These are phyloP conservation scores for Tupaia chinensis DNA, from an alignment of 2,113 vertebrate species.

Conservation along the genomic window DNA sequence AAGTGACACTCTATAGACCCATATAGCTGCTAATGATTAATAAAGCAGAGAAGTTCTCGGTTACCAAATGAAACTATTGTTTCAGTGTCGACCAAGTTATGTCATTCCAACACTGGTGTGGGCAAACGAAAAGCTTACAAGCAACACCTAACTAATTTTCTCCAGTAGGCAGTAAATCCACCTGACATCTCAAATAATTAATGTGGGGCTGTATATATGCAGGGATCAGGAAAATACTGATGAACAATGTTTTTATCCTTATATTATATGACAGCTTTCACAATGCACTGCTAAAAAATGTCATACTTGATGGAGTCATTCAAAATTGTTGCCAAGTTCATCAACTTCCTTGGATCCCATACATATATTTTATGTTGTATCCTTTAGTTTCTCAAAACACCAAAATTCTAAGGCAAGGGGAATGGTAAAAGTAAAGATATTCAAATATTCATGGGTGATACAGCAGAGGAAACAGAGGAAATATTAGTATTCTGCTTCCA, in stretches of 20 bases:
- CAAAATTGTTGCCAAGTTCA: neutral
- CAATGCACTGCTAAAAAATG: neutral
- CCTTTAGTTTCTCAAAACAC: neutral
- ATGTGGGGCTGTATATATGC: neutral
- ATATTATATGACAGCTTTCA: neutral
- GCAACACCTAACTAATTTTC: neutral
- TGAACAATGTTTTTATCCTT: neutral
- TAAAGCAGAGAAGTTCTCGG: neutral
- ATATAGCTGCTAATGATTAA: neutral
- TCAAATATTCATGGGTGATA: neutral
- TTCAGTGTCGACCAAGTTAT: neutral
- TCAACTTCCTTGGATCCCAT: neutral
- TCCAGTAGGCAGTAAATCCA: neutral
- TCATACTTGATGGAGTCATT: neutral
- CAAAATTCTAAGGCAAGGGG: neutral
- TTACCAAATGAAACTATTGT: neutral
- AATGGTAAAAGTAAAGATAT: neutral
- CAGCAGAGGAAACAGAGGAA: neutral
- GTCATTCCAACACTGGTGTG: neutral
- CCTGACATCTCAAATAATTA: neutral
- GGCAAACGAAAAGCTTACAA: slow-evolving; percentile 2
- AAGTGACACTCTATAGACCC: neutral
- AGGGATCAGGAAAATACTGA: neutral
- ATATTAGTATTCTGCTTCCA: slow-evolving; percentile 16
- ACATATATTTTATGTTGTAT: neutral